Evolutionary conservation across 2,113 vertebrate species (phyloP).

Genomic region (Myiagra hebetior): DNA sequence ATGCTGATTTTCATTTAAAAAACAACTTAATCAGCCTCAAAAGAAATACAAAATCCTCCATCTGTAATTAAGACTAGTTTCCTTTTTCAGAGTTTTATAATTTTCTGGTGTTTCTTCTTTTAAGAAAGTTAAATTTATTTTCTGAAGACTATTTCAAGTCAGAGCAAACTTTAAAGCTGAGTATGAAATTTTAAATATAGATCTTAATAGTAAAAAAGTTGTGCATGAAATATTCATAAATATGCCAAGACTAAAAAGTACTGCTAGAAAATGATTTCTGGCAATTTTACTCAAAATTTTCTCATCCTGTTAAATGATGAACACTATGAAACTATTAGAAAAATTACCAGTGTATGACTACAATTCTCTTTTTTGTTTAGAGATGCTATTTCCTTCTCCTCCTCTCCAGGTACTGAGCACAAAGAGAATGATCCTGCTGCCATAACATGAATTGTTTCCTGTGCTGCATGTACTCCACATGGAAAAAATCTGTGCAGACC

Average conservation of each 20-base stretch:
- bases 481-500: neutral
- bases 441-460: neutral
- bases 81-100: neutral
- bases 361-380: neutral
- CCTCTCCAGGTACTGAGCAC: neutral
- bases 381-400: neutral
- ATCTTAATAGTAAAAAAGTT: neutral
- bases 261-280: neutral
- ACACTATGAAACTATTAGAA: neutral
- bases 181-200: slow-evolving; percentile 2
- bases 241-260: neutral
- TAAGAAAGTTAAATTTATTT: neutral
- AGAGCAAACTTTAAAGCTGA: neutral
- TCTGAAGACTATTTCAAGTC: neutral
- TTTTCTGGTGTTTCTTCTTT: neutral
- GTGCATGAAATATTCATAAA: neutral
- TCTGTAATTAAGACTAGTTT: neutral
- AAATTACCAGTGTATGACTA: neutral
- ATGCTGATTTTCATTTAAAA: neutral
- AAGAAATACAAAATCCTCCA: neutral
- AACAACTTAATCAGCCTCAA: neutral
- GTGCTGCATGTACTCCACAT: neutral
- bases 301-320: neutral
- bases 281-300: neutral
- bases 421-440: neutral